Percentiles rank a stretch among this genome's conserved stretches.
phyloP scores from a whole-genome alignment of 2,797 vertebrate genomes.

The Dermochelys coriacea region DNA sequence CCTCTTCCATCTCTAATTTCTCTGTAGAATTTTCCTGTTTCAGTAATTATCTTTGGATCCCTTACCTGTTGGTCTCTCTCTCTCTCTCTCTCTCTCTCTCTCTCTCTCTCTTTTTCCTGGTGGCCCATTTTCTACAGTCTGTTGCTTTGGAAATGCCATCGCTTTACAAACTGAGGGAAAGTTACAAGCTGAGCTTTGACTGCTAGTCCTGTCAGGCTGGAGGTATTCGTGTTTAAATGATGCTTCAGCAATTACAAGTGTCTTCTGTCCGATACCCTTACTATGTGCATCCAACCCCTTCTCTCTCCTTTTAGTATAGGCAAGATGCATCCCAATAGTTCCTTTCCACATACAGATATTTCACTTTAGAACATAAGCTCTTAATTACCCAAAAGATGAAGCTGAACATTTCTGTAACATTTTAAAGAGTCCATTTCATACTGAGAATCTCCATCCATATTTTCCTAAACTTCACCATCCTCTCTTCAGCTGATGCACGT shows the following conservation, averaged over 20 bases:
- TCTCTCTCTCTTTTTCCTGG: background rate
- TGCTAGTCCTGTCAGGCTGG: background rate
- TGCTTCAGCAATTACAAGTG: background rate
- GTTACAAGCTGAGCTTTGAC: slow-evolving; percentile 32
- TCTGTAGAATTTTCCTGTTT: slow-evolving; percentile 40
- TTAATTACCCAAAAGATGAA: background rate
- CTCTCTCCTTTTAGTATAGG: background rate
- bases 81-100: too few relatives aligned
- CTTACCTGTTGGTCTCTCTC: slow-evolving; percentile 17
- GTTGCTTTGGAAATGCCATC: background rate
- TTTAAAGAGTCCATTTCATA: background rate
- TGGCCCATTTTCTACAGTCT: slow-evolving; percentile 21
- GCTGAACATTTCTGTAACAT: background rate
- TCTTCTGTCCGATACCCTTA: fast-evolving
- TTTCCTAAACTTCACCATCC: background rate
- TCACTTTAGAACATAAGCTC: background rate
- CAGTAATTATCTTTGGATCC: background rate
- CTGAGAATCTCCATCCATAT: background rate
- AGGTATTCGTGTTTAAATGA: slow-evolving; percentile 46
- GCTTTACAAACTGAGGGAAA: slow-evolving; percentile 39
- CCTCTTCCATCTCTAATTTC: slow-evolving; percentile 53
- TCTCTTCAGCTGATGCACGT: background rate
- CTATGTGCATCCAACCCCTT: background rate
- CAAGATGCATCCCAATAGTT: background rate
- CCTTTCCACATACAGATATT: background rate